A percentile compares a stretch with the other conserved stretches of the same genome.
Conservation (phyloP, 2,888 invertebrate species). For the Lypha dubia region DNA sequence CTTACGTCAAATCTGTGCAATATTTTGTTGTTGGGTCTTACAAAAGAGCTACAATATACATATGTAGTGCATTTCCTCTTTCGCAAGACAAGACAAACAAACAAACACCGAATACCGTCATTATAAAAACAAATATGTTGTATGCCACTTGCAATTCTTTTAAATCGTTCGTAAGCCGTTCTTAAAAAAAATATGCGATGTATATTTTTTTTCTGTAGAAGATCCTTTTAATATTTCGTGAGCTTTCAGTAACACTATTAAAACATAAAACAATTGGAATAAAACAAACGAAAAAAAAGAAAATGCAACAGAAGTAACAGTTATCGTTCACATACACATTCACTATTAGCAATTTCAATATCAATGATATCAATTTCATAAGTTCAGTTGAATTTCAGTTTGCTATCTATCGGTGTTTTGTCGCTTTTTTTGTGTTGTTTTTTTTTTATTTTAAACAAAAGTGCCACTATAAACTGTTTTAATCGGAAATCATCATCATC, state of each 20-base stretch:
- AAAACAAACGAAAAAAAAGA: background rate
- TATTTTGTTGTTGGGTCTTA: too few relatives aligned
- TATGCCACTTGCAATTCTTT: background rate
- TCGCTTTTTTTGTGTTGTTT: too few relatives aligned
- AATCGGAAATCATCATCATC: constrained; percentile 27
- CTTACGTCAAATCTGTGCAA: too few relatives aligned
- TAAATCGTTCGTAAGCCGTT: background rate
- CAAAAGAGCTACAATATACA: too few relatives aligned
- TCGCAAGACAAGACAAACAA: too few relatives aligned
- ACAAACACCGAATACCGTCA: background rate
- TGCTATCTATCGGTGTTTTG: background rate
- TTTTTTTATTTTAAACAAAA: constrained; percentile 30
- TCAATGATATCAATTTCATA: constrained; percentile 43
- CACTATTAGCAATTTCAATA: constrained; percentile 33
- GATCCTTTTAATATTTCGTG: constrained; percentile 11
- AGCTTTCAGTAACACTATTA: constrained; percentile 20
- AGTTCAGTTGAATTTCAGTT: constrained; percentile 39
- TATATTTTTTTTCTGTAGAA: background rate
- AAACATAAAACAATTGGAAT: constrained; percentile 8
- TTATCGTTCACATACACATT: background rate
- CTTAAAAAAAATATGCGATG: background rate
- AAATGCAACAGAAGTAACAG: background rate
- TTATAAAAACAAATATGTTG: constrained; percentile 16
- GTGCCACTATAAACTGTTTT: constrained; percentile 48
- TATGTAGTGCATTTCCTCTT: too few relatives aligned